Evolutionary conservation across 2,113 vertebrate species (phyloP), one percentile per base, ranked within the genome.

Genomic region (Megatriorchis doriae): DNA sequence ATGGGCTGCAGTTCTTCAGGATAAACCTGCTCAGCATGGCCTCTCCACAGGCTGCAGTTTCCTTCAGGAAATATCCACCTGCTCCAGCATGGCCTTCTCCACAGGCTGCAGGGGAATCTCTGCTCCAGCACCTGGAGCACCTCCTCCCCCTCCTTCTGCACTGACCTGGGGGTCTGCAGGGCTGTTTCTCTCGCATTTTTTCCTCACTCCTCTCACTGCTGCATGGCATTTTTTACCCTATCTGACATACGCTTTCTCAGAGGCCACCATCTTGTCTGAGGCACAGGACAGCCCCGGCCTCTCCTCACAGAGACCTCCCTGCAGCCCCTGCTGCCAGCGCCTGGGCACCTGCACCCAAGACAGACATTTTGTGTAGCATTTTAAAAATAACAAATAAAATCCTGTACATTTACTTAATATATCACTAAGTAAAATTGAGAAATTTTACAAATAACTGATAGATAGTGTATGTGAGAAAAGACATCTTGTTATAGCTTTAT

Each of bases 251-350:
- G 4, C 2, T 73, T 73, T 78, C 36, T 32, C 13, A 47, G 29
- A 81, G 16, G 23, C 9, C 10, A 34, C 7, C 8, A 13, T 3
- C 1, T 0, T 55, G 16, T 6, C 12, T 52, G 16, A 2, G 7
- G 13, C 13, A 53, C 52, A 1, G 27, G 27, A 6, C 16, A 81
- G 23, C 2, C n/a, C 1, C 0, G 1, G 5, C 17, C 22, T 7
- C 22, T 56, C 11, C 16, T 65, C 48, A 48, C 8, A 48, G 40
- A 32, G 4, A 11, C 4, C 5, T 1, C 3, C 5, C 27, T 9
- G 8, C 14, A 59, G 38, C 38, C 38, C 5, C 7, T 5, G 1
- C 4, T 31, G 10, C 32, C 53, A 61, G 19, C 10, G 2, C 14
- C 40, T 11, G 36, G 19, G 36, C 20, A 38, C 5, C 45, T 74